A percentile compares a stretch with the other conserved stretches of the same genome.
Conservation (phyloP, 2,797 vertebrate species). For the Rhynchotus rufescens region DNA sequence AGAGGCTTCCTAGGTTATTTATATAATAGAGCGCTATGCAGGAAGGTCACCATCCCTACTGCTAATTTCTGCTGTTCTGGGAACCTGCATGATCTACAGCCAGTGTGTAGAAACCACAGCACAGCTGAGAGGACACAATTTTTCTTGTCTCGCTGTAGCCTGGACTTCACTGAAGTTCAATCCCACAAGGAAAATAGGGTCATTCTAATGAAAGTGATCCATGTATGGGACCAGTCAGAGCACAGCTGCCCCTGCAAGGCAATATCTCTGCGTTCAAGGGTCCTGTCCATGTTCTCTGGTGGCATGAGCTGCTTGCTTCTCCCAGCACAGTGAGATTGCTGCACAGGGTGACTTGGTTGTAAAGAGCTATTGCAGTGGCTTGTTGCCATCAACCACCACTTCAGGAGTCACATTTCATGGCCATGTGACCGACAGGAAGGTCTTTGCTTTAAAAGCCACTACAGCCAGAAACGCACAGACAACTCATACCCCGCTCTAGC, state of each 20-base stretch:
- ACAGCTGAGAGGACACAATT: neutral
- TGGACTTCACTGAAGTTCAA: neutral
- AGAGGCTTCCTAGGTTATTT: neutral
- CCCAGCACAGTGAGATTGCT: neutral
- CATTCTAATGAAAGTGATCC: neutral
- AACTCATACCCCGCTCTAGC: neutral
- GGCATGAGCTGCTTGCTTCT: neutral
- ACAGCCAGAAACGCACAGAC: neutral
- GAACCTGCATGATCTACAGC: neutral
- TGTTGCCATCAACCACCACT: neutral
- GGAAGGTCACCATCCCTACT: neutral
- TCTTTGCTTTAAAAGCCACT: slow-evolving; percentile 29
- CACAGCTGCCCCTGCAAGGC: neutral
- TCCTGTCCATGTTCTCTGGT: neutral
- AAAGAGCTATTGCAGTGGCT: no score
- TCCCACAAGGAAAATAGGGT: neutral
- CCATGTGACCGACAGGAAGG: neutral
- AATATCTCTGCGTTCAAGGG: neutral
- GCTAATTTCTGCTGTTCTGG: slow-evolving; percentile 34
- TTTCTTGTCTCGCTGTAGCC: neutral
- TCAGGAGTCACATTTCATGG: slow-evolving; percentile 31
- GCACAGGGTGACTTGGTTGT: slow-evolving; percentile 26
- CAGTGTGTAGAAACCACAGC: neutral
- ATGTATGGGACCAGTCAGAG: neutral
- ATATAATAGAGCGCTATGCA: neutral